Percentiles rank a stretch among this genome's conserved stretches.
phyloP scores from a whole-genome alignment of 2,888 invertebrate genomes.

The Galerucella calmariensis region DNA sequence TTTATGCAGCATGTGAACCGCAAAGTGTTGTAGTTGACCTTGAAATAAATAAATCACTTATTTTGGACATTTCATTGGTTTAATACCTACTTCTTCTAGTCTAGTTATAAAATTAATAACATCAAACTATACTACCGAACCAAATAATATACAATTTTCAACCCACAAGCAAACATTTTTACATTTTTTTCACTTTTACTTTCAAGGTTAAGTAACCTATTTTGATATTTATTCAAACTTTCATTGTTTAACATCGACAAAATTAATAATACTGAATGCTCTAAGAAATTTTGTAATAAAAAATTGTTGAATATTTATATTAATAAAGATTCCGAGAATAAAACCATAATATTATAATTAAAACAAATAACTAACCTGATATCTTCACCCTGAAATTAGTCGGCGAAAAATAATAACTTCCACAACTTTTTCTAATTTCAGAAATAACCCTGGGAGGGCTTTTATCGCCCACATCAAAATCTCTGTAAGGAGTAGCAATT shows the following conservation, averaged over 20 bases:
- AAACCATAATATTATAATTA: neutral
- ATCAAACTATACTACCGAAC: neutral
- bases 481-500: slow-evolving; percentile 56
- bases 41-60: neutral
- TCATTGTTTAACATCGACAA: neutral
- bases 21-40: neutral
- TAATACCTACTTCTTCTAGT: neutral
- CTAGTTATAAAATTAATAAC: too few relatives aligned
- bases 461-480: slow-evolving; percentile 52
- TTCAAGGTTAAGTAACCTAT: neutral
- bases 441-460: slow-evolving; percentile 62
- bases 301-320: neutral
- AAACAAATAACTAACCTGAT: slow-evolving; percentile 53
- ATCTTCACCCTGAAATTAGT: slow-evolving; percentile 59
- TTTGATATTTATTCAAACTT: neutral
- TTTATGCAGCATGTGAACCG: neutral
- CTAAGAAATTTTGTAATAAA: neutral
- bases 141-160: neutral
- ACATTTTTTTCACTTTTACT: neutral
- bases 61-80: neutral
- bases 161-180: neutral
- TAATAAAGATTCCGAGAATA: neutral
- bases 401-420: slow-evolving; percentile 48
- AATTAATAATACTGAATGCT: neutral
- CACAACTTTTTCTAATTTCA: slow-evolving; percentile 58